Percentiles rank a stretch among this genome's conserved stretches.
phyloP scores from a whole-genome alignment of 1,140 invertebrate species.

The Neodiprion virginianus region DNA sequence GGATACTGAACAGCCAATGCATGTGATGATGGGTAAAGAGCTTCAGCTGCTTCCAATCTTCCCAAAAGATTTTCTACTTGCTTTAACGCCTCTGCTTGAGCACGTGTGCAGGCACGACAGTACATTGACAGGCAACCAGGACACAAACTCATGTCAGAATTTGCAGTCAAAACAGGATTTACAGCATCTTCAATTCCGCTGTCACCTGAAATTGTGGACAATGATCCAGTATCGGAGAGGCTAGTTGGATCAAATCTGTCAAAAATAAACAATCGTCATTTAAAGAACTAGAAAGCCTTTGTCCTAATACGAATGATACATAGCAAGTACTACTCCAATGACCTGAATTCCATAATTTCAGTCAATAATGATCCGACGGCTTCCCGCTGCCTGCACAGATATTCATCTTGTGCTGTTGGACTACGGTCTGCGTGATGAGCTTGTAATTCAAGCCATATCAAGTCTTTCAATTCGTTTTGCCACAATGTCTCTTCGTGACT shows the following conservation, averaged over 20 bases:
- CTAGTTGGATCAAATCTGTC: conserved; percentile 39
- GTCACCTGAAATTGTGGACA: conserved; percentile 28
- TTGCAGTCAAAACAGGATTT: conserved; percentile 38
- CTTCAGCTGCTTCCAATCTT: conserved; percentile 77
- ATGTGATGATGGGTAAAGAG: conserved; percentile 84
- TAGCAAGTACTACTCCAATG: conserved; percentile 17
- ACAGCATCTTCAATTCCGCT: conserved; percentile 24
- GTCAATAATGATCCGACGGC: conserved; percentile 73
- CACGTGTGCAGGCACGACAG: conserved; percentile 72
- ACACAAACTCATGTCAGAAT: conserved; percentile 44
- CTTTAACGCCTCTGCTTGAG: conserved; percentile 74
- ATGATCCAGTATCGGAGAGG: conserved; percentile 18
- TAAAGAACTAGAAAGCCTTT: too few species aligned
- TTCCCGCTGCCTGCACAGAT: conserved; percentile 75
- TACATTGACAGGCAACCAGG: conserved; percentile 74
- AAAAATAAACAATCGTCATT: background rate
- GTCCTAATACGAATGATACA: too few species aligned
- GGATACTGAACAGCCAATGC: conserved; percentile 78
- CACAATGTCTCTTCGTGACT: conserved; percentile 84
- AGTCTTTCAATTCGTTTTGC: conserved; percentile 87
- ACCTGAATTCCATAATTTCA: conserved; percentile 81
- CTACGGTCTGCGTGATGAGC: conserved; percentile 79
- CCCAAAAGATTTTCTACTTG: conserved; percentile 76
- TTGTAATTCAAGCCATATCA: conserved; percentile 90
- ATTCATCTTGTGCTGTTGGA: conserved; percentile 77